Evolutionary conservation across 2,113 vertebrate species (phyloP).

Genomic region (Terrapene triunguis): DNA sequence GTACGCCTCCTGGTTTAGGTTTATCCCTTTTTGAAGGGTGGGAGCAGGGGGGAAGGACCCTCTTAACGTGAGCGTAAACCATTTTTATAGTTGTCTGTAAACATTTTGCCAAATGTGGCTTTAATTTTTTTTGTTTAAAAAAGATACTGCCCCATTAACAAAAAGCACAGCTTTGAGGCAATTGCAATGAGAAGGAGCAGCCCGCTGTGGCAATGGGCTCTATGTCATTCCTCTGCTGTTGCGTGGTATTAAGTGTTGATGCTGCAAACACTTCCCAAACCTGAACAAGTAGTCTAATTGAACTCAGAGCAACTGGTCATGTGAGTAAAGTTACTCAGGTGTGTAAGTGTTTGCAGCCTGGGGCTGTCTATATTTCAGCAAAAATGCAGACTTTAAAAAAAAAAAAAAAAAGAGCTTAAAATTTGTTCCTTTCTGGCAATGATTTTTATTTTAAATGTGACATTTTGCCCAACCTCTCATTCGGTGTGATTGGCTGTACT

Average conservation of each 20-base stretch:
- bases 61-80: conserved; percentile 29
- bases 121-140: not conserved
- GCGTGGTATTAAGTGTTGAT: conserved; percentile 30
- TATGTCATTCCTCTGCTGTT: conserved; percentile 18
- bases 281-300: not conserved
- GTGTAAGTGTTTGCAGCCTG: not conserved
- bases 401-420: not conserved
- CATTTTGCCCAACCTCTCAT: not conserved
- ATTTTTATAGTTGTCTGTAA: conserved; percentile 53
- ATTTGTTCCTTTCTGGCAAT: not conserved
- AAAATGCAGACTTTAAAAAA: not conserved
- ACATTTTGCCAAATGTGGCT: conserved; percentile 2
- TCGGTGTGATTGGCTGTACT: not conserved
- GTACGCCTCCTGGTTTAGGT: conserved; percentile 64
- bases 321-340: not conserved
- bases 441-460: not conserved
- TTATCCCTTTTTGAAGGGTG: conserved; percentile 51
- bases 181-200: conserved; percentile 26
- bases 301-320: not conserved
- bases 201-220: conserved; percentile 44
- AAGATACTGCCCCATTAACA: conserved; percentile 47
- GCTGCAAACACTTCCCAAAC: not conserved
- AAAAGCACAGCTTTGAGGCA: conserved; percentile 59
- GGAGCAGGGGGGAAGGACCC: not conserved
- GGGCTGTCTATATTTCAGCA: not conserved